Evolutionary conservation across 2,797 vertebrate genomes (phyloP).

Genomic region (Sebastes cheni): DNA sequence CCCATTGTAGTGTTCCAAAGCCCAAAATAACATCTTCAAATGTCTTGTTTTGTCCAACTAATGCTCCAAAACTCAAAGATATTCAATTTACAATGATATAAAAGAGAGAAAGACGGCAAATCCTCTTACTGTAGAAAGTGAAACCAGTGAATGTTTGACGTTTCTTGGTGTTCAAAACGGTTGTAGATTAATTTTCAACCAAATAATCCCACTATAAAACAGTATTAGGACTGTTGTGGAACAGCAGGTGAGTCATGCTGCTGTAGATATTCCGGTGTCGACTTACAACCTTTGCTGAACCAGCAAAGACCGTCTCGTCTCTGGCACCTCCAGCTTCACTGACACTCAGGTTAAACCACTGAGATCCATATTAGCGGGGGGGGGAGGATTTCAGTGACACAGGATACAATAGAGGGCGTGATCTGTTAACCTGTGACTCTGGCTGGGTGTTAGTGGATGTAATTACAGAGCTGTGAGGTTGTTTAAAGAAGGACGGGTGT

Average conservation of each 20-base stretch:
- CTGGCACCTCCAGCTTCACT: background rate
- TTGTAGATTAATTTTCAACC: too few species aligned
- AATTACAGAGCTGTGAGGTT: background rate
- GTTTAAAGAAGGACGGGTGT: background rate
- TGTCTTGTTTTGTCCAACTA: fast-evolving
- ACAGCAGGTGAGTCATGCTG: background rate
- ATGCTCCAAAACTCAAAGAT: background rate
- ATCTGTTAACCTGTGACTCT: conserved; percentile 1
- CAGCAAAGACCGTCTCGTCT: background rate
- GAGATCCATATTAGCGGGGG: background rate
- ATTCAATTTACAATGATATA: background rate
- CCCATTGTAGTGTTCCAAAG: background rate
- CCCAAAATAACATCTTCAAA: fast-evolving
- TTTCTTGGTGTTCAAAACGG: too few species aligned
- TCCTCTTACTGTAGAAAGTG: fast-evolving
- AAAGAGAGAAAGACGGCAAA: background rate
- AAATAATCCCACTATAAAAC: too few species aligned
- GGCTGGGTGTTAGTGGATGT: background rate
- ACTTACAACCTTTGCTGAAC: conserved; percentile 10
- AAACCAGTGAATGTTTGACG: fast-evolving
- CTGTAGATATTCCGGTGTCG: conserved; percentile 12
- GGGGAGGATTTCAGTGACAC: background rate
- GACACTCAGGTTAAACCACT: background rate
- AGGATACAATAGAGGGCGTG: background rate
- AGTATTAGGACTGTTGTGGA: background rate